These are phyloP conservation scores for Setipinna tenuifilis DNA, from an alignment of 2,797 vertebrate genomes.

Conservation along the genomic window DNA sequence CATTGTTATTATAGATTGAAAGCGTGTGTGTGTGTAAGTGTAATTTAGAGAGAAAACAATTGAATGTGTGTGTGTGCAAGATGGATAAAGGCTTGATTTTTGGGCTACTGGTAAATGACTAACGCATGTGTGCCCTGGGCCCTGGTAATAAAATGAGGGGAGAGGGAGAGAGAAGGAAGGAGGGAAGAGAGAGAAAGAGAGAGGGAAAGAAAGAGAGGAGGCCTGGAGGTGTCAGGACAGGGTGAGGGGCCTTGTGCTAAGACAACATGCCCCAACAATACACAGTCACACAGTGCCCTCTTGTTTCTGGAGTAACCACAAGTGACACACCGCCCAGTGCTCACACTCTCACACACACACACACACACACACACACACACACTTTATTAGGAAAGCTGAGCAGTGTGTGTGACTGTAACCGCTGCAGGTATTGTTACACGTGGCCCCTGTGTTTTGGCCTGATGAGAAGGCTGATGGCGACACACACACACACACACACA, in stretches of 20 bases:
- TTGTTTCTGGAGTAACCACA: slow-evolving; percentile 36
- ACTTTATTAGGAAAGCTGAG: neutral
- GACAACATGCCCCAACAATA: neutral
- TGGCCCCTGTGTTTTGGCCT: slow-evolving; percentile 28
- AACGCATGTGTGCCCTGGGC: neutral
- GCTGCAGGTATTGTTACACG: slow-evolving; percentile 33
- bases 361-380: too few relatives aligned
- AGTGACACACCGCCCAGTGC: too few relatives aligned
- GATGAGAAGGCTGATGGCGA: slow-evolving; percentile 38
- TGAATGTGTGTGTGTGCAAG: neutral
- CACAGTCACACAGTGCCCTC: neutral
- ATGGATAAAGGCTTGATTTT: neutral
- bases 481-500: neutral
- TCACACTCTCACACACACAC: neutral
- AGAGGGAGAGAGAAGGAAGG: neutral
- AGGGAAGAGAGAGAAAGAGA: neutral
- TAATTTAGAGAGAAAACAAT: neutral
- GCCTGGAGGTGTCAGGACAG: neutral
- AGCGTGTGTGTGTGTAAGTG: neutral
- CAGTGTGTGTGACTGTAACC: neutral
- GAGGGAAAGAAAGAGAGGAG: neutral
- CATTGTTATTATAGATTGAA: neutral
- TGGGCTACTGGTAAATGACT: neutral
- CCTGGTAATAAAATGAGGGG: neutral
- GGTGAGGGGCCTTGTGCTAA: neutral